phyloP scores from a whole-genome alignment of 2,113 vertebrate genomes.

The Toxotes jaculatrix region DNA sequence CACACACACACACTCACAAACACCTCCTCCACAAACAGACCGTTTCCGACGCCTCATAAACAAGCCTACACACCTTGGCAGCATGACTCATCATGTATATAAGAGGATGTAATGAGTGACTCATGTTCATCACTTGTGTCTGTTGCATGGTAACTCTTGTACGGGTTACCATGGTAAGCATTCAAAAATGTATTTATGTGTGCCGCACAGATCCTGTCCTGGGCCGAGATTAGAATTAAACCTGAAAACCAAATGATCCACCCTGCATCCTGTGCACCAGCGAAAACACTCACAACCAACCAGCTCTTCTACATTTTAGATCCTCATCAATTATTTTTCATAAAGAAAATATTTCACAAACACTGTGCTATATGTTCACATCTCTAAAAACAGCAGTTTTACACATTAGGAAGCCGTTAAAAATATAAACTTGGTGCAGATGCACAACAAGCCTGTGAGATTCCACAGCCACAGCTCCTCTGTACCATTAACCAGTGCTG shows the following conservation, averaged over 20 bases:
- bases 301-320: background rate
- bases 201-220: background rate
- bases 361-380: background rate
- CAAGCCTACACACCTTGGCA: conserved; percentile 61
- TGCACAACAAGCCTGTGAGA: background rate
- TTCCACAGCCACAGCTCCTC: background rate
- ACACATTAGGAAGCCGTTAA: background rate
- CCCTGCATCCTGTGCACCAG: background rate
- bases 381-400: background rate
- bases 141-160: conserved; percentile 54
- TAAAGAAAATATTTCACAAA: background rate
- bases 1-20: conserved; percentile 25
- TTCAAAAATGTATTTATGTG: conserved; percentile 6
- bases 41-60: conserved; percentile 52
- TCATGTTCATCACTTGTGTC: conserved; percentile 52
- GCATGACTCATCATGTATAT: conserved; percentile 58
- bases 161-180: conserved; percentile 38
- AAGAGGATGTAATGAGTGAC: conserved; percentile 53
- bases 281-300: no score
- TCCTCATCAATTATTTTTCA: background rate
- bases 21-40: conserved; percentile 61
- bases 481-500: background rate
- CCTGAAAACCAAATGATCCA: background rate
- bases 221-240: background rate
- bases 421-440: background rate